These are phyloP conservation scores for Rousettus leschenaultii DNA, from an alignment of 2,113 vertebrate genomes.

Conservation along the genomic window DNA sequence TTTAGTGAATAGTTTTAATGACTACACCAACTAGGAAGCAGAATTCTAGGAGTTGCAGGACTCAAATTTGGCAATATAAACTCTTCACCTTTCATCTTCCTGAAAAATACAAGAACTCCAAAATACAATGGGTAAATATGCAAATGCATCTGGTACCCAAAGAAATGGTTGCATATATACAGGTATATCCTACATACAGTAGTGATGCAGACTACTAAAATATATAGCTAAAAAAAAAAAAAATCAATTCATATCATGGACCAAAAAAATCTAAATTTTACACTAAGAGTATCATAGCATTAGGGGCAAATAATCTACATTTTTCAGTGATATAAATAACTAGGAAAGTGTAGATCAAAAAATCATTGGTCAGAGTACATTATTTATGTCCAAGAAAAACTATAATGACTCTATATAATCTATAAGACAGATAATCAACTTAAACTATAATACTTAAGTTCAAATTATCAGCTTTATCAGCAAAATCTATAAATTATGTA, in stretches of 20 bases:
- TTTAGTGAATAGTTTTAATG: neutral
- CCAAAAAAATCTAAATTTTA: neutral
- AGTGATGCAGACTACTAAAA: neutral
- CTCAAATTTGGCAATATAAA: neutral
- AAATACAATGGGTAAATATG: neutral
- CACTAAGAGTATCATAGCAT: neutral
- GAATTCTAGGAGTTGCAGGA: neutral
- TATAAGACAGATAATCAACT: neutral
- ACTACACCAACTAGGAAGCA: neutral
- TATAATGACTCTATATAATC: neutral
- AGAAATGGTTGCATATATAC: neutral
- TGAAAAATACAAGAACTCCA: neutral
- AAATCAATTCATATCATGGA: neutral
- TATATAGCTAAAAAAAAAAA: neutral
- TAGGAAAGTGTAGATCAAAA: neutral
- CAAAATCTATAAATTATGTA: neutral
- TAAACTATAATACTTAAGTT: slow-evolving; percentile 27
- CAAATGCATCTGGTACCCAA: neutral
- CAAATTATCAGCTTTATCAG: slow-evolving; percentile 1
- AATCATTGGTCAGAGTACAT: neutral
- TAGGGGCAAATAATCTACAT: neutral
- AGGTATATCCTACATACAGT: neutral
- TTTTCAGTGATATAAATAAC: neutral
- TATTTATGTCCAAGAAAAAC: neutral
- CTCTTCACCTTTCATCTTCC: neutral